Conservation (phyloP, 2,113 vertebrate species). For the Irena cyanogastra region DNA sequence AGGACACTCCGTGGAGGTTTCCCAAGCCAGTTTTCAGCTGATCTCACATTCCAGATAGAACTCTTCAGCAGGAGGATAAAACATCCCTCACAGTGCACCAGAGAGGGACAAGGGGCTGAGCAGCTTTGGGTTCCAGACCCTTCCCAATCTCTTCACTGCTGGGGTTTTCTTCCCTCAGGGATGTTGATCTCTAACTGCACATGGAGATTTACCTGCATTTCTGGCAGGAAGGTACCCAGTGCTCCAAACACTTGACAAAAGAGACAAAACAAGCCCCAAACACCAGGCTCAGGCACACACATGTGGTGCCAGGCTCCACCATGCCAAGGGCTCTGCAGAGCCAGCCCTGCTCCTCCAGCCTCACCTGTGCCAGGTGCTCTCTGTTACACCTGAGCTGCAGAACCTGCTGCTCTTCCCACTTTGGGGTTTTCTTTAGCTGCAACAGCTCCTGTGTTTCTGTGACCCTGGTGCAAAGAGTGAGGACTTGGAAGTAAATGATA, state of each 20-base stretch:
- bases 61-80: background rate
- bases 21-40: rapidly evolving
- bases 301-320: background rate
- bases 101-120: background rate
- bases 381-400: background rate
- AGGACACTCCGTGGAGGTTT: background rate
- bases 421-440: background rate
- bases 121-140: background rate
- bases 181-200: background rate
- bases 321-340: background rate
- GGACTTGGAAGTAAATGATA: background rate
- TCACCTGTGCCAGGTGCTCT: background rate
- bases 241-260: background rate
- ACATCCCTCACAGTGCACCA: background rate
- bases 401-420: background rate
- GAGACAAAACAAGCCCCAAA: background rate
- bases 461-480: background rate
- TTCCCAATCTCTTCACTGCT: background rate
- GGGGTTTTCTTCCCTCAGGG: background rate
- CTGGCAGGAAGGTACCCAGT: background rate
- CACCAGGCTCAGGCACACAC: background rate
- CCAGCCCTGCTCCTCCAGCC: background rate
- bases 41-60: rapidly evolving
- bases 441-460: background rate
- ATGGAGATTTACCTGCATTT: background rate